These are phyloP conservation scores for Halisarca cf. caerulea DNA, from an alignment of 37 sponge, comb jelly and placozoan species.

Conservation along the genomic window DNA sequence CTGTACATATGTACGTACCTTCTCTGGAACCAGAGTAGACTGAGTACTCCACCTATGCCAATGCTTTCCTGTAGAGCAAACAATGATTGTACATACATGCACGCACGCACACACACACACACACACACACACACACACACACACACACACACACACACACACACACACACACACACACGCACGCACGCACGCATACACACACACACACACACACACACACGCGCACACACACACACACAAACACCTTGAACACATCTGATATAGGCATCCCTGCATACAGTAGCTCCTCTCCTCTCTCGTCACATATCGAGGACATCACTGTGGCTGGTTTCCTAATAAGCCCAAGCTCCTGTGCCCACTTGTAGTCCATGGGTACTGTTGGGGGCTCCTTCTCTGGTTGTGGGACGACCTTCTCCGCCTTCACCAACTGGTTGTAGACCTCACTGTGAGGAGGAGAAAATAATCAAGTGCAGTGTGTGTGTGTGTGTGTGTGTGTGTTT, in stretches of 20 bases:
- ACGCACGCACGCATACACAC: slow-evolving; percentile 49
- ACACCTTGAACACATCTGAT: slow-evolving; percentile 90
- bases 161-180: slow-evolving; percentile 32
- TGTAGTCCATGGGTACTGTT: slow-evolving; percentile 96
- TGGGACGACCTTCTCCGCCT: slow-evolving; percentile 68
- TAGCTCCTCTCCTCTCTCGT: slow-evolving; percentile 97
- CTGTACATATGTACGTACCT: slow-evolving; percentile 34
- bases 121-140: neutral
- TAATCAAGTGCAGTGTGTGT: neutral
- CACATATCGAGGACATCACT: slow-evolving; percentile 94
- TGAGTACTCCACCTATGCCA: slow-evolving; percentile 94
- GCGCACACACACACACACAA: slow-evolving; percentile 40
- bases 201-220: slow-evolving; percentile 38
- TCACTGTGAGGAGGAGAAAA: slow-evolving; percentile 48
- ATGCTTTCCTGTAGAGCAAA: slow-evolving; percentile 68
- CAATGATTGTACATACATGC: neutral
- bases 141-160: slow-evolving; percentile 35
- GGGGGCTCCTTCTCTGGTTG: slow-evolving; percentile 89
- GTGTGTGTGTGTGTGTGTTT: neutral
- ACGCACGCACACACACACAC: neutral
- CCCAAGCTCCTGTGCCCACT: slow-evolving; percentile 96
- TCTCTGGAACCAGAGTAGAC: slow-evolving; percentile 96
- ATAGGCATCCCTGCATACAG: slow-evolving; percentile 98
- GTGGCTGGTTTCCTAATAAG: slow-evolving; percentile 91
- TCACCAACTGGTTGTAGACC: slow-evolving; percentile 88